Evolutionary conservation across 92 coral and sea anemone genomes (phyloP).

Genomic region (Porites lobata): DNA sequence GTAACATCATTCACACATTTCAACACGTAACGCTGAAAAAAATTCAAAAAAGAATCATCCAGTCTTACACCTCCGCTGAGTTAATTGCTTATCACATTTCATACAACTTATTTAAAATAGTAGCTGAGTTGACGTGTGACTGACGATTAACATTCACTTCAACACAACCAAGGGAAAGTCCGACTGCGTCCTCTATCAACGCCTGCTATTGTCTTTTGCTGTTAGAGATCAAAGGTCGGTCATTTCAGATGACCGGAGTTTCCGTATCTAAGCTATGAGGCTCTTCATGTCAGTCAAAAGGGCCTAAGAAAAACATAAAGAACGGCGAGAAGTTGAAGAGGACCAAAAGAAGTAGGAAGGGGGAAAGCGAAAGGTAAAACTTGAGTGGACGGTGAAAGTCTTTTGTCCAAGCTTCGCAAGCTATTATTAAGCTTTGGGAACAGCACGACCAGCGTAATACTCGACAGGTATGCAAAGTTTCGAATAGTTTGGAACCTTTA

Average conservation of each 20-base stretch:
- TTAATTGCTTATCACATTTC: not conserved
- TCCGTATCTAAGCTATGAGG: constrained; percentile 1
- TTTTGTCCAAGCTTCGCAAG: too few species aligned
- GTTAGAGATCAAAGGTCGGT: not conserved
- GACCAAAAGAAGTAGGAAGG: too few species aligned
- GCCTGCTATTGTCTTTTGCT: constrained; percentile 1
- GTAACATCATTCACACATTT: too few species aligned
- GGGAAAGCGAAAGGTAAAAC: too few species aligned
- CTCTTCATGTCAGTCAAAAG: not conserved
- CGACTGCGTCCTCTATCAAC: not conserved
- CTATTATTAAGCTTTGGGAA: too few species aligned
- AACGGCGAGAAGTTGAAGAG: too few species aligned
- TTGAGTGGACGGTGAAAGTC: too few species aligned
- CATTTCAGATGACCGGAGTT: constrained; percentile 3
- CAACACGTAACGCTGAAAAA: too few species aligned
- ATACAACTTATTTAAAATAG: not conserved
- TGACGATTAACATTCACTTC: constrained; percentile 4
- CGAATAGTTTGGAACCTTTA: too few species aligned
- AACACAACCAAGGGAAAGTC: not conserved
- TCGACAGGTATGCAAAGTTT: too few species aligned
- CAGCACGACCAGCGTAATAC: too few species aligned
- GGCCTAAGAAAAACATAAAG: too few species aligned
- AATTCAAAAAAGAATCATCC: not conserved
- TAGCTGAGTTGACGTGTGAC: not conserved
- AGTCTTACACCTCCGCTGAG: not conserved